Evolutionary conservation across 1,140 invertebrate genomes (phyloP).

Genomic region (Teleopsis dalmanni): DNA sequence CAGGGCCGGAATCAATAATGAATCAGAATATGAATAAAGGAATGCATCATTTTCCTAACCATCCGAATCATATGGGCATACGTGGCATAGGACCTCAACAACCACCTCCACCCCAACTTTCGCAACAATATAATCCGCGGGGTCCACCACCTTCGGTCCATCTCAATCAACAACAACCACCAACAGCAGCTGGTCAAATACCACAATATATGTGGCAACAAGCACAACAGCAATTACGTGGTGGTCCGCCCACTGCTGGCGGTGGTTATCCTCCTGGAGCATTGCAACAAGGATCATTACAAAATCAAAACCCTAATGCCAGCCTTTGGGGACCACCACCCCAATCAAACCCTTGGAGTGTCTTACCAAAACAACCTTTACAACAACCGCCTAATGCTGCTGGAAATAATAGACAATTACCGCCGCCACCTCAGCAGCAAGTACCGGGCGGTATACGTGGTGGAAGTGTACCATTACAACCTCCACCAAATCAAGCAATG

Average conservation of each 20-base stretch:
- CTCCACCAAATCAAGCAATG: conserved; percentile 19
- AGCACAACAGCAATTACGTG: conserved; percentile 14
- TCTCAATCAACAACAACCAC: conserved; percentile 8
- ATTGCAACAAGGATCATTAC: conserved; percentile 16
- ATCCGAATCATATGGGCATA: conserved; percentile 16
- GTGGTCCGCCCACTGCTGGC: conserved; percentile 8
- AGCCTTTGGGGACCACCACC: conserved; percentile 41
- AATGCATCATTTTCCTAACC: conserved; percentile 27
- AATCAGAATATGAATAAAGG: conserved; percentile 14
- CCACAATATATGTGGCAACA: conserved; percentile 17
- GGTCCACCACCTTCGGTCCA: conserved; percentile 11
- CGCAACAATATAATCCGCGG: conserved; percentile 13
- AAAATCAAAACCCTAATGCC: conserved; percentile 36
- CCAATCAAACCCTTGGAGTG: conserved; percentile 40
- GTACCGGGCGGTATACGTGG: conserved; percentile 20
- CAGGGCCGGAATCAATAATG: conserved; percentile 13
- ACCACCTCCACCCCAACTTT: conserved; percentile 10
- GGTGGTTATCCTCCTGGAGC: conserved; percentile 15
- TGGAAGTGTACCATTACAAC: conserved; percentile 27
- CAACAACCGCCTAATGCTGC: conserved; percentile 19
- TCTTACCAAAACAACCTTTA: conserved; percentile 25
- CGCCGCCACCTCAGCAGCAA: conserved; percentile 19
- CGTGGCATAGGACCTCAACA: conserved; percentile 17
- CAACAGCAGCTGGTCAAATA: background rate
- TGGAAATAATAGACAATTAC: conserved; percentile 20